Conservation (phyloP, 2,113 vertebrate genomes). For the Piprites chloris region DNA sequence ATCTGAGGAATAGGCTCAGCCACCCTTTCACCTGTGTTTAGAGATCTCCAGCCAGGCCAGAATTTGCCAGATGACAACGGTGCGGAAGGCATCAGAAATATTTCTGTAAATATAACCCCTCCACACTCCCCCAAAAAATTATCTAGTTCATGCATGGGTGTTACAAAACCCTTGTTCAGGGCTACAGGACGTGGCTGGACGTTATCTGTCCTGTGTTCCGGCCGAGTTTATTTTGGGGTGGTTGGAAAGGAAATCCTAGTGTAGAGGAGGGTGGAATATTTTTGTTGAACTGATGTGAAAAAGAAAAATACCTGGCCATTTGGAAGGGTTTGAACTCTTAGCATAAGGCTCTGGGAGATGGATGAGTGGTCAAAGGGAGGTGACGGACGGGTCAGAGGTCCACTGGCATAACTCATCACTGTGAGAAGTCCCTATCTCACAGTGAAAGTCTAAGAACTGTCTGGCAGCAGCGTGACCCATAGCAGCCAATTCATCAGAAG, state of each 20-base stretch:
- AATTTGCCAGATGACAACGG: neutral
- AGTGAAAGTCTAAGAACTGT: neutral
- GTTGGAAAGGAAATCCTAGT: slow-evolving; percentile 33
- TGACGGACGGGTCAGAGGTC: neutral
- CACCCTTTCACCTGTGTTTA: neutral
- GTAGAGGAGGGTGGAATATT: neutral
- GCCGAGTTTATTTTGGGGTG: slow-evolving; percentile 22
- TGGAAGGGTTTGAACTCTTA: slow-evolving; percentile 33
- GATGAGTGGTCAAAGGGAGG: slow-evolving; percentile 34
- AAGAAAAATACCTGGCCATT: slow-evolving; percentile 18
- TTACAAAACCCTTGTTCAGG: neutral
- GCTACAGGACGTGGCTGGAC: neutral
- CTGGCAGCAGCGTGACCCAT: neutral
- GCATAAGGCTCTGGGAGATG: slow-evolving; percentile 6
- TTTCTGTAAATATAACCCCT: neutral
- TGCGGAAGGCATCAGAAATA: neutral
- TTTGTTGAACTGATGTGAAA: neutral
- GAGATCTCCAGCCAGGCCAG: neutral
- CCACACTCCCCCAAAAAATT: neutral
- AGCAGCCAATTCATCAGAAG: slow-evolving; percentile 21
- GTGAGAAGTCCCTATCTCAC: neutral
- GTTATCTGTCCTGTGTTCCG: neutral
- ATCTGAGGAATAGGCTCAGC: neutral
- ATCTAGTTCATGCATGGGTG: neutral
- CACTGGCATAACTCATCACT: neutral